phyloP scores from a whole-genome alignment of 2,888 invertebrate species.

The Aleiodes testaceus region DNA sequence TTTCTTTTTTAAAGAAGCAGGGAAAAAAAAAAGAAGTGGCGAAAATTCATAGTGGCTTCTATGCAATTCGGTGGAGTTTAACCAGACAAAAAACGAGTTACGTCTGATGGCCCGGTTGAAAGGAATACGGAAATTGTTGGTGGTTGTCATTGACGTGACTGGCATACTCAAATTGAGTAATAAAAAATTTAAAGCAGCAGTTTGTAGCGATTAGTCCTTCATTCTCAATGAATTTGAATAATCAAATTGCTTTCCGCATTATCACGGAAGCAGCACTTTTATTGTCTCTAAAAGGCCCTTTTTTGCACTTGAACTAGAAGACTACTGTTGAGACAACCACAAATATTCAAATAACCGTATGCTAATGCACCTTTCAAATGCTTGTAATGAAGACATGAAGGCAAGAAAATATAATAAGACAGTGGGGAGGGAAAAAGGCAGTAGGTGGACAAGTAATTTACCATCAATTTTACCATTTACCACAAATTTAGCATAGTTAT shows the following conservation, averaged over 20 bases:
- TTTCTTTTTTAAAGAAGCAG: not conserved
- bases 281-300: too few species aligned
- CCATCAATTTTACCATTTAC: constrained; percentile 16
- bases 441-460: constrained; percentile 15
- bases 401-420: too few species aligned
- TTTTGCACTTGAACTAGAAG: too few species aligned
- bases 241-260: too few species aligned
- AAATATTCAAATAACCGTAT: too few species aligned
- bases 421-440: not conserved
- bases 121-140: constrained; percentile 42
- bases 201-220: constrained; percentile 11
- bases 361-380: too few species aligned
- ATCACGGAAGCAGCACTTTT: too few species aligned
- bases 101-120: not conserved
- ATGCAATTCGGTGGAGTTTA: constrained; percentile 42
- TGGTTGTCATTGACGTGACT: constrained; percentile 20
- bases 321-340: too few species aligned
- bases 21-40: too few species aligned
- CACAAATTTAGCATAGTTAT: constrained; percentile 33
- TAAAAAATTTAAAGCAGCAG: constrained; percentile 4
- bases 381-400: too few species aligned
- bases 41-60: too few species aligned
- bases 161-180: not conserved
- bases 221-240: not conserved
- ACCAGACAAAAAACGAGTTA: constrained; percentile 42